Base-by-base conservation (phyloP, 1,140 invertebrate genomes). In the Metopolophium dirhodum region DNA sequence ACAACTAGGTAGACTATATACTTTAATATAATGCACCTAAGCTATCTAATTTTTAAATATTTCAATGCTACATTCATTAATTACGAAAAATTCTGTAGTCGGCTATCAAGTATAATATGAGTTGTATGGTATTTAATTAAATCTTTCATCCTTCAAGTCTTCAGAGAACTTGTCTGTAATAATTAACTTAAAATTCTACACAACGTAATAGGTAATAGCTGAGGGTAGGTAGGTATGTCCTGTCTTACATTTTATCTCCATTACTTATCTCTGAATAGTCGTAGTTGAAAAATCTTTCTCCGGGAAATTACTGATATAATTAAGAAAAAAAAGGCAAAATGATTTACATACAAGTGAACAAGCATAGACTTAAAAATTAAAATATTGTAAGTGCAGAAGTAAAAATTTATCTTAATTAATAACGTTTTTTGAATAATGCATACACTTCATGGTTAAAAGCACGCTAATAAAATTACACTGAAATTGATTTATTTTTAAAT, bases 401-500 rank as follows among this genome's bases (percentile, higher is more conserved):
- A 68, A 68, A 68, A n/a, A 68, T n/a, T n/a, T 68, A 68, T 68
- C 30, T 68, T 68, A 9, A 68, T 68, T 68, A 68, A 68, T 68
- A 68, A 68, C 3, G 14, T 68, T n/a, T 4, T n/a, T 20, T 61
- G 61, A 68, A 68, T 68, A 68, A 68, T 68, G n/a, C 61, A 68
- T 68, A 68, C 61, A 68, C 30, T n/a, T 68, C 61, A 68, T 68
- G 61, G 30, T 68, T 68, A 68, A 68, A 68, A 68, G 30, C 61
- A 68, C 30, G 6, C 30, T 61, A 30, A 61, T 61, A 9, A 30
- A 61, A 61, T 61, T 30, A 61, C 8, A 11, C 8, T 30, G 8
- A 68, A 61, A 68, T 68, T 68, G 61, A n/a, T 68, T 68, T n/a
- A n/a, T 68, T 68, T 68, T 68, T n/a, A n/a, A 51, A n/a, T 51